Percentiles rank a stretch among this genome's conserved stretches.
Evolutionary conservation across 1,140 invertebrate species (phyloP).

Genomic region (Euura lappo): DNA sequence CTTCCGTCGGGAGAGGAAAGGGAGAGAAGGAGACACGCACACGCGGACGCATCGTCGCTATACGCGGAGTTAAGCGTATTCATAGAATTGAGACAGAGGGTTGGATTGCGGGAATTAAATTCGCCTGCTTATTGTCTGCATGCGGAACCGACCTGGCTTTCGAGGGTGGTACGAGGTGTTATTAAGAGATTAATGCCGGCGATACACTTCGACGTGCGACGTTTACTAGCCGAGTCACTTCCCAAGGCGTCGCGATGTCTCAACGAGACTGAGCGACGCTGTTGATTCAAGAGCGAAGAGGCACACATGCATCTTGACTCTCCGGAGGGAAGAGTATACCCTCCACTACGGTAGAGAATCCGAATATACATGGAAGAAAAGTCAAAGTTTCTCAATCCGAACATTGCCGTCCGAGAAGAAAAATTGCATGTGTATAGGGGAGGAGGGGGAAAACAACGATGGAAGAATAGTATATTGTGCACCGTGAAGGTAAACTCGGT

Average conservation of each 20-base stretch:
- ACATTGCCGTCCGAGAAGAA: no score
- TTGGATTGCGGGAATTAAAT: conserved; percentile 46
- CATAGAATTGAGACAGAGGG: conserved; percentile 43
- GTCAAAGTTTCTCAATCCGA: no score
- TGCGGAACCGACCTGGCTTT: conserved; percentile 35
- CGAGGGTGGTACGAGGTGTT: conserved; percentile 15
- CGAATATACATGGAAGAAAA: no score
- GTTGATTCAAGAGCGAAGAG: no score
- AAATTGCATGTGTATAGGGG: no score
- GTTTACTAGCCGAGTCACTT: background rate
- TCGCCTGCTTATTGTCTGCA: conserved; percentile 46
- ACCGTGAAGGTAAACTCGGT: no score
- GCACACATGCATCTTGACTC: no score
- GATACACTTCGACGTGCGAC: background rate
- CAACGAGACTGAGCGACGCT: background rate
- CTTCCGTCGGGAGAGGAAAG: conserved; percentile 30
- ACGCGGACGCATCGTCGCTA: conserved; percentile 12
- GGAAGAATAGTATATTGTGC: no score
- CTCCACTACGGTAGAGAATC: no score
- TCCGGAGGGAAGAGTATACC: no score
- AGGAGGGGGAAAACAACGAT: no score
- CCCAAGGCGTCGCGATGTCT: background rate
- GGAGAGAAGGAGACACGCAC: background rate
- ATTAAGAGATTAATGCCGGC: conserved; percentile 5
- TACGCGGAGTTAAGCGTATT: conserved; percentile 40